These are phyloP conservation scores for Limanda limanda DNA, from an alignment of 2,113 vertebrate genomes.

Conservation along the genomic window DNA sequence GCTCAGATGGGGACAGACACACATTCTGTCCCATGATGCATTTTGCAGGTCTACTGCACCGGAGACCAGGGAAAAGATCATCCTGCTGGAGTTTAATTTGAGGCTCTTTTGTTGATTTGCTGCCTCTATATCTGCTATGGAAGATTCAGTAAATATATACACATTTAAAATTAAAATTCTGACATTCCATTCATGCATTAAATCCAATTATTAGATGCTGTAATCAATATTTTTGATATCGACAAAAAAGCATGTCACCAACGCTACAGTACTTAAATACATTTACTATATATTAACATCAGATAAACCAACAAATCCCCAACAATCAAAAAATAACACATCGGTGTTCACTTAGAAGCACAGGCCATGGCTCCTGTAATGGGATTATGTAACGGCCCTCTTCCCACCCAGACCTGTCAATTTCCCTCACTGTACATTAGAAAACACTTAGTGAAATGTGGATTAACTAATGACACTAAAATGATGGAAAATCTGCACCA, in stretches of 20 bases:
- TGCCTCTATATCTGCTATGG: neutral
- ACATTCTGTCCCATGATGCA: conserved; percentile 20
- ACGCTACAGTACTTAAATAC: too few relatives aligned
- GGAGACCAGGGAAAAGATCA: neutral
- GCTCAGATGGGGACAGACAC: conserved; percentile 17
- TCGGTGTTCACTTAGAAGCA: conserved; percentile 13
- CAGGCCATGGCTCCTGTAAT: conserved; percentile 19
- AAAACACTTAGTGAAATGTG: conserved; percentile 66
- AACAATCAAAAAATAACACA: conserved; percentile 1
- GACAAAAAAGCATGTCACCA: too few relatives aligned
- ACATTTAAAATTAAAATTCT: neutral
- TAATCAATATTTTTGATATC: too few relatives aligned
- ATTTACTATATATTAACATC: neutral
- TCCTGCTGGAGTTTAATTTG: neutral
- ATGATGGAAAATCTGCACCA: conserved; percentile 33
- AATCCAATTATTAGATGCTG: too few relatives aligned
- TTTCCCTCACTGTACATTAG: conserved; percentile 47
- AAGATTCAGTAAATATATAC: neutral
- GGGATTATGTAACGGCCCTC: conserved; percentile 32
- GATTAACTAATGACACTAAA: conserved; percentile 65
- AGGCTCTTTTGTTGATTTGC: neutral
- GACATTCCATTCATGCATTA: too few relatives aligned
- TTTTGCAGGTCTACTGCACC: conserved; percentile 3
- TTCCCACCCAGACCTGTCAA: conserved; percentile 38
- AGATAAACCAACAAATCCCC: conserved; percentile 31